These are phyloP conservation scores for Xenopus borealis DNA, from an alignment of 2,113 vertebrate genomes.

Conservation along the genomic window DNA sequence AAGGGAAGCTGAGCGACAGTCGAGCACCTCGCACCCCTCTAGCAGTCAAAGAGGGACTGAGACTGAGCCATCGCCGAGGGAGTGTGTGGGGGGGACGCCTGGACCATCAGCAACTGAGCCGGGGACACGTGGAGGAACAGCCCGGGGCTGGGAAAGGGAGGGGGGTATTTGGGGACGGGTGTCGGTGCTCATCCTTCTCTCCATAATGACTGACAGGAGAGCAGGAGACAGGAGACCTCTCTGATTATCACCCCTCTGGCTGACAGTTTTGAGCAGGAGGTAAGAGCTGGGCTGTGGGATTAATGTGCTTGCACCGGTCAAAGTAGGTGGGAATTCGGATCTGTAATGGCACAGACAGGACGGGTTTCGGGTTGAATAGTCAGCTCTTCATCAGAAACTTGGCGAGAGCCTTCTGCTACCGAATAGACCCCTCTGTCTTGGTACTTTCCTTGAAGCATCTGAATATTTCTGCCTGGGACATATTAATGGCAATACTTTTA, in stretches of 20 bases:
- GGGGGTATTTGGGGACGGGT: background rate
- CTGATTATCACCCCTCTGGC: slow-evolving; percentile 1
- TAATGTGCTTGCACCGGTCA: background rate
- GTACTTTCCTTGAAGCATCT: background rate
- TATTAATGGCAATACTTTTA: no score
- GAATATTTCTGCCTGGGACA: no score
- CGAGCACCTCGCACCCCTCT: background rate
- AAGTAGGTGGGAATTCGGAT: background rate
- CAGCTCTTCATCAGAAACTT: background rate
- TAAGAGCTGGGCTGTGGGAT: background rate
- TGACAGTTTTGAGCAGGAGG: slow-evolving; percentile 20
- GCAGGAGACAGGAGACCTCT: slow-evolving; percentile 14
- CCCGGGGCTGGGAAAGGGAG: background rate
- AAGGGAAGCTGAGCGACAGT: background rate
- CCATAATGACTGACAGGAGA: slow-evolving; percentile 24
- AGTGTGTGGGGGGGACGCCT: background rate
- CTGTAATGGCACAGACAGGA: no score
- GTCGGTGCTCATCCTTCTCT: background rate
- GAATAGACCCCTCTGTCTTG: background rate
- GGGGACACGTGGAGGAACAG: slow-evolving; percentile 38
- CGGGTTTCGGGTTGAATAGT: background rate
- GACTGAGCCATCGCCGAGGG: slow-evolving; percentile 32
- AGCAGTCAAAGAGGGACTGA: background rate
- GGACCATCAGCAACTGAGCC: slow-evolving; percentile 12
- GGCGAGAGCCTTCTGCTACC: background rate